Conservation (phyloP, 1,140 invertebrate species). For the Bombyx mandarina region DNA sequence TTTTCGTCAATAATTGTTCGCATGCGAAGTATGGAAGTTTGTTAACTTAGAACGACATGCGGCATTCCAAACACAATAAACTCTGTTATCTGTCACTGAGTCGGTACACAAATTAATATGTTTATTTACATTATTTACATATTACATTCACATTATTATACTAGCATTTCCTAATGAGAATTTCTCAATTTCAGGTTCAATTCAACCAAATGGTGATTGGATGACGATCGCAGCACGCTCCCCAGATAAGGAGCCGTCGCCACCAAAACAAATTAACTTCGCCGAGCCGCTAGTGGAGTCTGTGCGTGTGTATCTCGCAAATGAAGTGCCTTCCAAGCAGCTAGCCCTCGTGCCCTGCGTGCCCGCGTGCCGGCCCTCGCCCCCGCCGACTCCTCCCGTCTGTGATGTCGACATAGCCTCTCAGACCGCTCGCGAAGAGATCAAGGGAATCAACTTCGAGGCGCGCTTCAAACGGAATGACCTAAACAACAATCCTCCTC, state of each 20-base stretch:
- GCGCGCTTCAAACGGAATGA: conserved; percentile 61
- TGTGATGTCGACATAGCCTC: conserved; percentile 57
- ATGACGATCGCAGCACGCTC: conserved; percentile 66
- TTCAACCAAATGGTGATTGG: conserved; percentile 64
- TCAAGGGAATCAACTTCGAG: conserved; percentile 62
- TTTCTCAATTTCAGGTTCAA: conserved; percentile 53
- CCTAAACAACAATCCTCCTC: conserved; percentile 67
- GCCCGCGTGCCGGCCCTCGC: conserved; percentile 25
- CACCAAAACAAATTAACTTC: conserved; percentile 49
- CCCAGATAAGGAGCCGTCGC: conserved; percentile 52
- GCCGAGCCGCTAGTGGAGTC: conserved; percentile 66
- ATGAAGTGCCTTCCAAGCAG: conserved; percentile 58
- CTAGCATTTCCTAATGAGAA: no score
- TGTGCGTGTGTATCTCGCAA: conserved; percentile 62
- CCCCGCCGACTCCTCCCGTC: conserved; percentile 23
- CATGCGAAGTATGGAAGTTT: no score
- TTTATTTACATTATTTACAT: no score
- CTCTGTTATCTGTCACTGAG: no score
- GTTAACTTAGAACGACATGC: no score
- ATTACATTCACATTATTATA: no score
- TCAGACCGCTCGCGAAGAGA: conserved; percentile 48
- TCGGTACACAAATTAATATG: no score
- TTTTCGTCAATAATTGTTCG: no score
- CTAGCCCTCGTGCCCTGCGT: conserved; percentile 36
- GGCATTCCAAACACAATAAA: no score